Base-by-base conservation (phyloP, 2,797 vertebrate genomes). In the Sciurus carolinensis region DNA sequence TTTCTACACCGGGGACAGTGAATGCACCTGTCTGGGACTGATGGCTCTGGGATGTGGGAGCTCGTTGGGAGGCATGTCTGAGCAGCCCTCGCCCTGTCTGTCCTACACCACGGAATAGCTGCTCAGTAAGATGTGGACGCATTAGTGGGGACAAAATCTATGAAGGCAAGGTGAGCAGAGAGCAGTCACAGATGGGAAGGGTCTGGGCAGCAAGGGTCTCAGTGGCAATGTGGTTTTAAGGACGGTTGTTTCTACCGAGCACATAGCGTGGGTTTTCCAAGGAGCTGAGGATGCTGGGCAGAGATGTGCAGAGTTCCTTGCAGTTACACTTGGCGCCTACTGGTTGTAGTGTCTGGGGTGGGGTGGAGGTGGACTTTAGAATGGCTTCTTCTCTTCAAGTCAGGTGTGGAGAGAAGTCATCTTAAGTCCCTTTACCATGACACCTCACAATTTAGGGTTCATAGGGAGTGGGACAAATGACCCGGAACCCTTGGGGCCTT, bases 281-380 rank as follows among this genome's bases (percentile, higher is more conserved):
- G 52, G 36, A 28, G 44, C 18, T 39, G 28, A 54, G 71, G 71
- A 42, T 18, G 54, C 39, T 91, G 75, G 28, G 11, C n/a, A 52
- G 24, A 83, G 64, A 57, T 7, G 7, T 8, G 24, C 0, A 4
- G 30, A 4, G 3, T 15, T 76, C 39, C 47, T 59, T 52, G 30
- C 50, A 10, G 54, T 44, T 67, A 7, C 69, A 18, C 0, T 30
- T 14, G n/a, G n/a, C 6, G 42, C 3, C 33, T 6, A 8, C 0
- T n/a, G n/a, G 30, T 62, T 85, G 42, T 30, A 3, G 17, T 11
- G 33, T 77, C 47, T 81, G 85, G 24, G 59, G 20, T 0, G 1
- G 5, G 26, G 5, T 8, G 15, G 33, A n/a, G 15, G n/a, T 1
- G 12, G 47, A n/a, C 26, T 90, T 42, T 54, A 62, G 62, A 66